Conservation (phyloP, 2,888 invertebrate genomes). For the Hyposoter didymator region DNA sequence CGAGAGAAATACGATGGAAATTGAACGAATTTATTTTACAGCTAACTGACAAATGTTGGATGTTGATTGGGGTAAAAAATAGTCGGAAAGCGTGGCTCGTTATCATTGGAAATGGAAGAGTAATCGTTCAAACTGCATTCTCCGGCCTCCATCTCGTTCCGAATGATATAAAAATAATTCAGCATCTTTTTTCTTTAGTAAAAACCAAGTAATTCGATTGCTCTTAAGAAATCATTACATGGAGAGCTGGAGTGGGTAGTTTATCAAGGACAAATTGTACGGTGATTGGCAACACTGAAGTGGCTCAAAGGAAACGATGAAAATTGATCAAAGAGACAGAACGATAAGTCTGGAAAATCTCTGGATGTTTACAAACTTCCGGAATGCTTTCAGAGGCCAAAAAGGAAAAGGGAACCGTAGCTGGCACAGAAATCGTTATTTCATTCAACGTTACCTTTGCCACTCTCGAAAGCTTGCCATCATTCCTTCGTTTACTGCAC, state of each 20-base stretch:
- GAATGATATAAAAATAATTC: background rate
- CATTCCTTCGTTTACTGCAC: background rate
- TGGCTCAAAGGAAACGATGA: background rate
- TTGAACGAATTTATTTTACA: constrained; percentile 35
- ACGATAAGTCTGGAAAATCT: background rate
- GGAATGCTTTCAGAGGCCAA: background rate
- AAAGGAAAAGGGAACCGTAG: background rate
- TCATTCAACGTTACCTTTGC: background rate
- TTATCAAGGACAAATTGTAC: background rate
- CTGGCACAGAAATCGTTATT: background rate
- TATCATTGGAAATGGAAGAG: constrained; percentile 17
- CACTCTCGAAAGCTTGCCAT: background rate
- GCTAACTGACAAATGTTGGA: constrained; percentile 26
- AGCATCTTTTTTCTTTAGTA: background rate
- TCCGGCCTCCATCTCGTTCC: background rate
- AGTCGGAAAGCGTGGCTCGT: background rate
- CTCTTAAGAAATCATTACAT: background rate
- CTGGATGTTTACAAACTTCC: background rate
- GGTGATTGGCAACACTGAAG: background rate
- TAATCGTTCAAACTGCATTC: constrained; percentile 30
- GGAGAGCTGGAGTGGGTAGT: background rate
- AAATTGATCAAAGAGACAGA: constrained; percentile 2
- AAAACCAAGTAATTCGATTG: background rate
- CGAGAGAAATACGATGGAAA: constrained; percentile 42
- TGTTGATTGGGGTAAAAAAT: background rate